phyloP scores from a whole-genome alignment of 2,888 invertebrate species.

The Mimas tiliae region DNA sequence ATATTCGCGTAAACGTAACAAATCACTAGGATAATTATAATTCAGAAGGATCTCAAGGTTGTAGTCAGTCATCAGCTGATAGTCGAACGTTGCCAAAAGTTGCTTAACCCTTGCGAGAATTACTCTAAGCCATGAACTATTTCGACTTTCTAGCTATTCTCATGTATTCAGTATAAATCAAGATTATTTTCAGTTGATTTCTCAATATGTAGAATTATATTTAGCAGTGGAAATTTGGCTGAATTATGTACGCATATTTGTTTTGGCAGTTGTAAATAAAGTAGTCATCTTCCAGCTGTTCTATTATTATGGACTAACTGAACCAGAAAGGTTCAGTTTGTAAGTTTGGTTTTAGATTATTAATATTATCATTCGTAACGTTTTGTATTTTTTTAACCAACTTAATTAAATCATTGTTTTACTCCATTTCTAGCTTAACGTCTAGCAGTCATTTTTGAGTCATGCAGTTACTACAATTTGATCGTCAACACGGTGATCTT shows the following conservation, averaged over 20 bases:
- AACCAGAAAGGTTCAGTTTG: not conserved
- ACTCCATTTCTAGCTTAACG: no score
- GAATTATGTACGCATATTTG: not conserved
- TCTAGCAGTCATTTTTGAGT: no score
- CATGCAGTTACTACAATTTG: no score
- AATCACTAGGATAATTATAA: no score
- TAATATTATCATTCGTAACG: not conserved
- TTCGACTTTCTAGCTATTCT: not conserved
- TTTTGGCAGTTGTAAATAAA: slow-evolving; percentile 6
- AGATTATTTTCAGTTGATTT: slow-evolving; percentile 3
- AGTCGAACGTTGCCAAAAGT: not conserved
- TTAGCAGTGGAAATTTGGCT: slow-evolving; percentile 1
- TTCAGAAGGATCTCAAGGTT: no score
- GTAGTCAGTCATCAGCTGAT: not conserved
- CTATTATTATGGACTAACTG: not conserved
- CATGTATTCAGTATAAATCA: slow-evolving; percentile 3
- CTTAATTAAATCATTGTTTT: no score
- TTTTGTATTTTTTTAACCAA: no score
- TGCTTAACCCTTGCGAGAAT: not conserved
- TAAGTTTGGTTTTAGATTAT: not conserved
- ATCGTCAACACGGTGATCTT: no score
- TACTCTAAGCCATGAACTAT: not conserved
- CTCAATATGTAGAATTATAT: not conserved
- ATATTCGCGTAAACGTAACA: no score
- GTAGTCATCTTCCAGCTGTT: not conserved